Conservation (phyloP, 2,888 invertebrate genomes). For the Drosophila siamana region DNA sequence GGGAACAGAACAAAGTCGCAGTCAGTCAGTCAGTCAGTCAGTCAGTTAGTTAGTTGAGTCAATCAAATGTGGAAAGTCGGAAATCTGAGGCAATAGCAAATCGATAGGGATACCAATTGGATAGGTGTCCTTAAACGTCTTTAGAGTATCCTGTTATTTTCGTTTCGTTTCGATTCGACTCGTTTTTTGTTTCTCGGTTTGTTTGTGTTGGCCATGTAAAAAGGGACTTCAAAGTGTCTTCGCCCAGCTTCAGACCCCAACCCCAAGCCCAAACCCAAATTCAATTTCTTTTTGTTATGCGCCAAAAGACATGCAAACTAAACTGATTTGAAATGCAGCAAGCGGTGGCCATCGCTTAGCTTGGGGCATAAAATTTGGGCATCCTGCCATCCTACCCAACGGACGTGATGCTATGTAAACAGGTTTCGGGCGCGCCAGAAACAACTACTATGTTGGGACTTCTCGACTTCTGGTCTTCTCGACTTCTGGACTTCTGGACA, state of each 20-base stretch:
- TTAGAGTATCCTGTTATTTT: constrained; percentile 43
- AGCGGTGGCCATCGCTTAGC: constrained; percentile 60
- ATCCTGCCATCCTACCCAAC: constrained; percentile 19
- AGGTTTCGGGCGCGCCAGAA: constrained; percentile 28
- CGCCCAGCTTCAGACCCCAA: background rate
- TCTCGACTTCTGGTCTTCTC: background rate
- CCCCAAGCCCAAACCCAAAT: constrained; percentile 54
- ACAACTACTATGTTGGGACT: background rate
- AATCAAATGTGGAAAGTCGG: constrained; percentile 55
- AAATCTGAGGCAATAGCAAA: constrained; percentile 30
- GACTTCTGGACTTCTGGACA: constrained; percentile 36
- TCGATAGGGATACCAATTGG: constrained; percentile 18
- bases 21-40: constrained; percentile 44
- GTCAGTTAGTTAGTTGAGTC: constrained; percentile 51
- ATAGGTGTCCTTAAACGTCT: constrained; percentile 40
- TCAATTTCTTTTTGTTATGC: constrained; percentile 71
- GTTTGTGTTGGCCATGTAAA: constrained; percentile 18
- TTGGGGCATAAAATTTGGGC: constrained; percentile 54
- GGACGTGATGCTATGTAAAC: constrained; percentile 69
- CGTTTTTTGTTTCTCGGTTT: background rate
- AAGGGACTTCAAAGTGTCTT: constrained; percentile 53
- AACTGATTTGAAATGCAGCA: constrained; percentile 79
- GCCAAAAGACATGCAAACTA: constrained; percentile 76
- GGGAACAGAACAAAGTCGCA: constrained; percentile 33
- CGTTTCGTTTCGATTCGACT: constrained; percentile 21